Conservation (phyloP, 2,113 vertebrate species). For the Campylomormyrus tamandua region DNA sequence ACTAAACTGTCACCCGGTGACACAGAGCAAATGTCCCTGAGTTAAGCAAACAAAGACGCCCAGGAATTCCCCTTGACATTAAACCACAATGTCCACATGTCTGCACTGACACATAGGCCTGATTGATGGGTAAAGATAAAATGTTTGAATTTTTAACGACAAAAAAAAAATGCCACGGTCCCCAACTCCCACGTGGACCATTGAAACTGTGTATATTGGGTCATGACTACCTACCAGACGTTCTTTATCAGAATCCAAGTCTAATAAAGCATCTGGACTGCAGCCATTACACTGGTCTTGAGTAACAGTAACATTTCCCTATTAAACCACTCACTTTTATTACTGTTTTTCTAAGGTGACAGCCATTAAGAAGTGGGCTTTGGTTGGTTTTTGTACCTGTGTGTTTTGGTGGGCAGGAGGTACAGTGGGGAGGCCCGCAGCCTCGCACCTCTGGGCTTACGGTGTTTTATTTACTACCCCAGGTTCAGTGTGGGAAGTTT, state of each 20-base stretch:
- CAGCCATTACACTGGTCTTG: neutral
- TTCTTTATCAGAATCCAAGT: neutral
- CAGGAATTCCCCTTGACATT: neutral
- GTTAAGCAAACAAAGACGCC: neutral
- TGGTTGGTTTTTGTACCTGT: neutral
- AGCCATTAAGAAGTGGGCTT: neutral
- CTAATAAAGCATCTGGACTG: neutral
- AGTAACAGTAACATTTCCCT: neutral
- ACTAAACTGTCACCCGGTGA: neutral
- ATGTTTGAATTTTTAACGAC: neutral
- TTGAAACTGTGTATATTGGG: neutral
- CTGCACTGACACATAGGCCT: too few species aligned
- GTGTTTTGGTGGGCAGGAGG: neutral
- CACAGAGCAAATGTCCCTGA: neutral
- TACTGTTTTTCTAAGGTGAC: neutral
- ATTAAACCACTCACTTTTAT: neutral
- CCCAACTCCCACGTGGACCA: neutral
- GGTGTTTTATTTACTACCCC: neutral
- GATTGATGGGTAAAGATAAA: neutral
- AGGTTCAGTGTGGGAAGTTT: neutral
- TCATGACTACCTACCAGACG: neutral
- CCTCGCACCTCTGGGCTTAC: neutral
- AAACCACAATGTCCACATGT: neutral
- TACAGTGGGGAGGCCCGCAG: neutral
- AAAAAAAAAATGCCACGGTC: neutral